phyloP scores from a whole-genome alignment of 2,888 invertebrate species.

The Troides aeacus region DNA sequence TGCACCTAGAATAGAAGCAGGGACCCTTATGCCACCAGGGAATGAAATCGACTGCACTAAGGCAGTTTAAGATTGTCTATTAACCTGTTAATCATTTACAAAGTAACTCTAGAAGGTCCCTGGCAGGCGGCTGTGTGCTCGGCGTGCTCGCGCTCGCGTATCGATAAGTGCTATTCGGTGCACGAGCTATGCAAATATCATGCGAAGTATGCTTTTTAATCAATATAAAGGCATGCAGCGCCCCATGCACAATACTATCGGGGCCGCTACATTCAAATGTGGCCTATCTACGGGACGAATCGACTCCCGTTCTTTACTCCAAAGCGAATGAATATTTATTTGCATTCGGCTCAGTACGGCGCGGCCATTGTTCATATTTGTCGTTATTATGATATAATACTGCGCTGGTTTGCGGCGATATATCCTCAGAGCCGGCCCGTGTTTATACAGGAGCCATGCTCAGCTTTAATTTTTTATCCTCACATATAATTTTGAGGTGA shows the following conservation, averaged over 20 bases:
- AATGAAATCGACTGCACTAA: no score
- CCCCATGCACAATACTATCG: conserved; percentile 69
- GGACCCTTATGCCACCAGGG: no score
- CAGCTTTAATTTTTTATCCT: no score
- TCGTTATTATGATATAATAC: conserved; percentile 41
- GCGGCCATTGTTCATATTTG: conserved; percentile 65
- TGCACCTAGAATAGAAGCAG: no score
- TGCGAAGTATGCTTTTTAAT: conserved; percentile 73
- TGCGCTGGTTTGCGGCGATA: no score
- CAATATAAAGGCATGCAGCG: conserved; percentile 52
- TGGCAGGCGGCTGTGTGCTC: conserved; percentile 3
- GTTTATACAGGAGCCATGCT: no score
- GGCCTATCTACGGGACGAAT: conserved; percentile 63
- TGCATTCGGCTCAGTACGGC: conserved; percentile 53
- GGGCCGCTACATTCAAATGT: conserved; percentile 65
- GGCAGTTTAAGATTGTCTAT: not conserved
- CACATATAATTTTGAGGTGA: no score
- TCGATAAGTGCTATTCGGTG: conserved; percentile 71
- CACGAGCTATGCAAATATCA: conserved; percentile 76
- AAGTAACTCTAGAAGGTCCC: conserved; percentile 29
- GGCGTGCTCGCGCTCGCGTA: conserved; percentile 47
- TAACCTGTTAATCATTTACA: conserved; percentile 34
- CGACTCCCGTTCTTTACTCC: conserved; percentile 51
- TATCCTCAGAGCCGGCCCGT: no score
- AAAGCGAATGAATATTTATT: conserved; percentile 75